Base-by-base conservation (phyloP, 1,140 invertebrate genomes). In the Drosophila quadrilineata region DNA sequence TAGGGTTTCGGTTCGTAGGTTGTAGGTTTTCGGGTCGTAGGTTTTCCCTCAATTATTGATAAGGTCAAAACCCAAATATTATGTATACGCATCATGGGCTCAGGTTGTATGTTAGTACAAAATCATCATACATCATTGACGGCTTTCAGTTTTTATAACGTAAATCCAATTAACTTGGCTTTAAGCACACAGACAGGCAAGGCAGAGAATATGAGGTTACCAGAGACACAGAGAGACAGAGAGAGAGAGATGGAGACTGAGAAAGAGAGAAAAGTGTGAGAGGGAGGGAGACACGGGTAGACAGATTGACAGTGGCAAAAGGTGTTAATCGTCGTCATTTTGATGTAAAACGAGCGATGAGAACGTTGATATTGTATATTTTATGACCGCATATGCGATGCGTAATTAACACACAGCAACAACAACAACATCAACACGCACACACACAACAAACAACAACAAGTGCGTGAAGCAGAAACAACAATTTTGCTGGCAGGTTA, bases 321-420 rank as follows among this genome's bases (percentile, higher is more conserved):
- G 79, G 77, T 84, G 77, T 84, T 84, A 84, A 84, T 84, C 79
- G 77, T 66, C 79, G 79, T 85, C 70, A 84, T 85, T 84, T 73
- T 82, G 75, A 80, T 80, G 76, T 80, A 80, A 80, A 80, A 41
- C 57, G 33, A 19, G 73, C 74, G 73, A 71, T 84, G 79, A 77
- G 77, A 74, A 71, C 46, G 52, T 22, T 65, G 62, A 65, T 65
- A 59, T 59, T 58, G 54, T 65, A 56, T 53, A 59, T 70, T 53
- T 70, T 64, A 68, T 63, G 50, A 54, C 49, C 59, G 33, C 53
- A 65, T 63, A 64, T 71, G 56, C 33, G 58, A 60, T 56, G 45
- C 74, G 79, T 84, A 82, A 82, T 82, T 82, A 82, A 82, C 77
- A 76, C n/a, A 67, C 71, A 68, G 48, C 75, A 76, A 40, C 72